Conservation (phyloP, 2,888 invertebrate species). For the Phengaris arion region DNA sequence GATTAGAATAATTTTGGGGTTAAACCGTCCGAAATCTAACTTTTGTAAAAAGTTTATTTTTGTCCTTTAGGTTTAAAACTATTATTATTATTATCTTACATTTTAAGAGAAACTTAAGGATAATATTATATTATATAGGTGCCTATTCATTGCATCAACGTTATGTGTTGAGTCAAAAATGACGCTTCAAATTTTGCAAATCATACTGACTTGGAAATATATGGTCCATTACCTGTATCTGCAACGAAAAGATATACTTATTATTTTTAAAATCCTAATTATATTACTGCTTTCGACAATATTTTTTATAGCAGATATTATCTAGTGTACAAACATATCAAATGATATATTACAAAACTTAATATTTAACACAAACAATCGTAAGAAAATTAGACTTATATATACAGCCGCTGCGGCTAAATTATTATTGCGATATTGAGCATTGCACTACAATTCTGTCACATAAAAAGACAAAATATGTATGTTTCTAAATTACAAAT, state of each 20-base stretch:
- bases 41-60: too few relatives aligned
- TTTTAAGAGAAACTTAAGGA: neutral
- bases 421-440: neutral
- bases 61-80: neutral
- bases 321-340: neutral
- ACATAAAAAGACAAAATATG: slow-evolving; percentile 9
- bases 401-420: neutral
- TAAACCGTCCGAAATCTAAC: neutral
- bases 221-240: neutral
- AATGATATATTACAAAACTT: neutral
- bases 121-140: neutral
- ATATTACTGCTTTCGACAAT: neutral
- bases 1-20: slow-evolving; percentile 17
- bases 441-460: slow-evolving; percentile 8
- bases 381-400: neutral
- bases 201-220: slow-evolving; percentile 1
- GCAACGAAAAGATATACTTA: neutral
- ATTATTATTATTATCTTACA: too few relatives aligned
- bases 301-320: neutral
- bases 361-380: neutral
- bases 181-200: neutral
- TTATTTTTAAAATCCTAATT: neutral
- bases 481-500: slow-evolving; percentile 26
- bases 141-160: neutral
- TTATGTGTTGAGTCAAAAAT: neutral